Evolutionary conservation across 1,140 invertebrate genomes (phyloP).

Genomic region (Chironomus tepperi): DNA sequence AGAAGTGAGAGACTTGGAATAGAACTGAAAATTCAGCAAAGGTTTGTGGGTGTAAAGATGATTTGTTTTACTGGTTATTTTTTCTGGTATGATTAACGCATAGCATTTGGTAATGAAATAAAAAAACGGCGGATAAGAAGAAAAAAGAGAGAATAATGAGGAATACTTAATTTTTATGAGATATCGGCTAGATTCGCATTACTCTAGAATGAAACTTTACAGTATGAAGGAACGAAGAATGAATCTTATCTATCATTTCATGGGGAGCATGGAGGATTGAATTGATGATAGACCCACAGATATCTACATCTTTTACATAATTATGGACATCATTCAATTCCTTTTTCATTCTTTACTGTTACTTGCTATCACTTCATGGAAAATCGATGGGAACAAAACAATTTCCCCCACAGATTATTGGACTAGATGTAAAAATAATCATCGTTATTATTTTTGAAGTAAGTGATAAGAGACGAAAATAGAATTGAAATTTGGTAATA

Average conservation of each 20-base stretch:
- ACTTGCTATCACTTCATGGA: background rate
- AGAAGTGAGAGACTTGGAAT: too few relatives aligned
- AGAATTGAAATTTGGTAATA: too few relatives aligned
- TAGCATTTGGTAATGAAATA: slow-evolving; percentile 9
- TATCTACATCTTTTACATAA: background rate
- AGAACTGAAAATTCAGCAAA: background rate
- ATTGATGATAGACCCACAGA: background rate
- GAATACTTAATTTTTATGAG: slow-evolving; percentile 1
- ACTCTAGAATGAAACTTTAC: too few relatives aligned
- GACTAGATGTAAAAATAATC: too few relatives aligned
- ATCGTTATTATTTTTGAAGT: too few relatives aligned
- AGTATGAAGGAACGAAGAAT: too few relatives aligned
- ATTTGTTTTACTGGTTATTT: background rate
- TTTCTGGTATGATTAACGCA: background rate
- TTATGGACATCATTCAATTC: background rate
- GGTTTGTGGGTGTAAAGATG: slow-evolving; percentile 9
- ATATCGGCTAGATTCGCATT: background rate
- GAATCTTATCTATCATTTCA: background rate
- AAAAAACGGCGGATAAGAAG: background rate
- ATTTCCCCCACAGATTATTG: too few relatives aligned
- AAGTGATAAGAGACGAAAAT: too few relatives aligned
- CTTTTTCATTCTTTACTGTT: background rate
- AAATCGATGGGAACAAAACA: background rate
- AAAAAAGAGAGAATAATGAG: background rate
- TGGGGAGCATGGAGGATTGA: background rate